Evolutionary conservation across 2,797 vertebrate genomes (phyloP).

Genomic region (Naso thynnoides): DNA sequence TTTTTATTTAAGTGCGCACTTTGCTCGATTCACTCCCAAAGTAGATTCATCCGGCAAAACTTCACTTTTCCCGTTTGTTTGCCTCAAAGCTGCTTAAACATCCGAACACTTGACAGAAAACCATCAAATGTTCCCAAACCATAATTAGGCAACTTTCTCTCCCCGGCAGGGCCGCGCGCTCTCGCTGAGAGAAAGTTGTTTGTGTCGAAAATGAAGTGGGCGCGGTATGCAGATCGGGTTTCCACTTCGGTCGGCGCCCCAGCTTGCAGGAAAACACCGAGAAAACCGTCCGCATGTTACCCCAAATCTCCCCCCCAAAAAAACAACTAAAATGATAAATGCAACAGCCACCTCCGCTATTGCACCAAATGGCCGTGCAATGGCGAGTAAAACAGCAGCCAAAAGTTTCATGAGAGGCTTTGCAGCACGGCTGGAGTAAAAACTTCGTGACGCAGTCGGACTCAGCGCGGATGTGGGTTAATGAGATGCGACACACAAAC

Average conservation of each 20-base stretch:
- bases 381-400: accelerated
- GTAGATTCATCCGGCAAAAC: neutral
- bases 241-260: conserved; percentile 37
- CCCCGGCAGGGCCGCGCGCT: neutral
- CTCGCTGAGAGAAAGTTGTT: conserved; percentile 75
- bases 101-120: neutral
- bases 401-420: accelerated
- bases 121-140: neutral
- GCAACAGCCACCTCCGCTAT: neutral
- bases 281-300: neutral
- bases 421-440: neutral
- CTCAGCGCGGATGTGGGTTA: conserved; percentile 65
- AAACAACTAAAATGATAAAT: accelerated
- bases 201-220: conserved; percentile 71
- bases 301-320: neutral
- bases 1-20: neutral
- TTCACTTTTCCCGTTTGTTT: neutral
- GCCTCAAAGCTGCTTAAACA: neutral
- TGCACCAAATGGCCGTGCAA: accelerated
- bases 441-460: conserved; percentile 63
- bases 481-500: conserved; percentile 72
- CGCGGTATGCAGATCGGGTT: conserved; percentile 74
- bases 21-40: neutral
- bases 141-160: neutral
- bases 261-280: conserved; percentile 12